Evolutionary conservation across 64 coral and sea anemone genomes (phyloP).

Genomic region (Orbicella faveolata): DNA sequence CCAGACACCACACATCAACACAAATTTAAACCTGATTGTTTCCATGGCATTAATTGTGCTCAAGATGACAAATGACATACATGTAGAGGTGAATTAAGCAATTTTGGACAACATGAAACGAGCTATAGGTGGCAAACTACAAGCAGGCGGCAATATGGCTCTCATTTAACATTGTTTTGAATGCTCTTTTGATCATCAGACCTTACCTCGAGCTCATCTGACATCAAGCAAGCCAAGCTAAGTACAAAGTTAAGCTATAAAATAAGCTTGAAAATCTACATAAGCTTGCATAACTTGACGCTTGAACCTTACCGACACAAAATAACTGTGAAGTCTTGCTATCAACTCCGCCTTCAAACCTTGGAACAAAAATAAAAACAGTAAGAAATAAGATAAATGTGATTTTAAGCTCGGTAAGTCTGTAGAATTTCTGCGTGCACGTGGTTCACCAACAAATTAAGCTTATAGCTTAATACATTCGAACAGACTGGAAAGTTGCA

Average conservation of each 20-base stretch:
- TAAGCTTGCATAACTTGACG: neutral
- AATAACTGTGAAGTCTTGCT: conserved; percentile 76
- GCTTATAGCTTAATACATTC: too few relatives aligned
- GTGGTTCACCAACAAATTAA: conserved; percentile 5
- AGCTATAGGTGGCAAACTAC: neutral
- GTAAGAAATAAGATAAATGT: neutral
- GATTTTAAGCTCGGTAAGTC: neutral
- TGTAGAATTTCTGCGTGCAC: neutral
- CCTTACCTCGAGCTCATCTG: too few relatives aligned
- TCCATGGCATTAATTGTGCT: too few relatives aligned
- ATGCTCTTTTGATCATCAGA: too few relatives aligned
- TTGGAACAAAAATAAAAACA: conserved; percentile 6
- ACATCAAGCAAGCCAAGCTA: too few relatives aligned
- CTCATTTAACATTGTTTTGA: neutral
- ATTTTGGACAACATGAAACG: too few relatives aligned
- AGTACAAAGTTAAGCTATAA: neutral
- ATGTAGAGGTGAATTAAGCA: too few relatives aligned
- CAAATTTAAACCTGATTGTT: too few relatives aligned
- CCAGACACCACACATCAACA: too few relatives aligned
- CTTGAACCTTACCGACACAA: conserved; percentile 47
- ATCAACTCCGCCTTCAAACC: conserved; percentile 92
- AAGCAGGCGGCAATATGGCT: neutral
- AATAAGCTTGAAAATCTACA: too few relatives aligned
- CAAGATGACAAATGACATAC: too few relatives aligned
- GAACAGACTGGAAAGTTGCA: neutral